A percentile compares a stretch with the other conserved stretches of the same genome.
Conservation (phyloP, 2,888 invertebrate genomes). For the Crematogaster levior region DNA sequence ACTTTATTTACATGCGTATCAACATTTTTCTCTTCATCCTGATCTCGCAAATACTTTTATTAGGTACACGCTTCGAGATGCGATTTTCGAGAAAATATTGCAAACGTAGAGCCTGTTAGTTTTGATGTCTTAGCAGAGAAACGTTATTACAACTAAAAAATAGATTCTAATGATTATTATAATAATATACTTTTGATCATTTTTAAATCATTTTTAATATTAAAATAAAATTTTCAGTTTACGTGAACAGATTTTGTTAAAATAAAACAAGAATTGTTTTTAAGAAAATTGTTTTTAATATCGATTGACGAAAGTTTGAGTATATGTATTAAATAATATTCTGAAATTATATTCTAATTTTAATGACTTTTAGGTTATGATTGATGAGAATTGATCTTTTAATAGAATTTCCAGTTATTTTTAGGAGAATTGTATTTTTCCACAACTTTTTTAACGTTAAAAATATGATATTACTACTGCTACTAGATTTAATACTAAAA, state of each 20-base stretch:
- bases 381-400: too few relatives aligned
- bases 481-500: neutral
- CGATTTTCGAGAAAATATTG: neutral
- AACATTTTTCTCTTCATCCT: neutral
- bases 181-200: too few relatives aligned
- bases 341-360: neutral
- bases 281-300: neutral
- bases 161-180: neutral
- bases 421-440: neutral
- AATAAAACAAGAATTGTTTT: neutral
- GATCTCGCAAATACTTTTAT: neutral
- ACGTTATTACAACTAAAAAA: neutral
- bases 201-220: neutral
- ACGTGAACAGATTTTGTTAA: neutral
- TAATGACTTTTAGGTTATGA: neutral
- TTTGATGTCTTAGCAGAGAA: neutral
- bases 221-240: neutral
- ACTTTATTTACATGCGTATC: constrained; percentile 25
- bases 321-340: neutral
- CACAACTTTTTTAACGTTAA: neutral
- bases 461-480: neutral
- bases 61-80: neutral
- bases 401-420: neutral
- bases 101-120: neutral
- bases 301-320: neutral